Conservation (phyloP, 2,113 vertebrate species). For the Anolis sagrei region DNA sequence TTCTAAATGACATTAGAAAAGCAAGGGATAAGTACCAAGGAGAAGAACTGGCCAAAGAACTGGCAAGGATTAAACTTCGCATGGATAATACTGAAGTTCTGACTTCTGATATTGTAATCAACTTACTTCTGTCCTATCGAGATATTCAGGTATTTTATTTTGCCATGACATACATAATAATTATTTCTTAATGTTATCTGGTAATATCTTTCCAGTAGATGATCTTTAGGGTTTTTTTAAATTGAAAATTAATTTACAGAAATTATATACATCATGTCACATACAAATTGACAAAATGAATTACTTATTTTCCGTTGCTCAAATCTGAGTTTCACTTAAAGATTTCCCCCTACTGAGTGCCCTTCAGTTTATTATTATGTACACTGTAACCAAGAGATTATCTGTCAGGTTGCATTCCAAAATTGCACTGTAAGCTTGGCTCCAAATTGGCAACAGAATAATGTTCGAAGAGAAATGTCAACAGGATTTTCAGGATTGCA, state of each 20-base stretch:
- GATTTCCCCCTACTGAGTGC: neutral
- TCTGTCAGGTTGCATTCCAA: neutral
- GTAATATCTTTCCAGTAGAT: neutral
- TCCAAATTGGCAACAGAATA: neutral
- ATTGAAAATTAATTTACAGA: neutral
- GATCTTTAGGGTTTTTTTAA: neutral
- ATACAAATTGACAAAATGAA: neutral
- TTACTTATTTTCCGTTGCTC: neutral
- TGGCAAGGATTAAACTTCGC: conserved; percentile 91
- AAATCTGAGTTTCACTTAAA: neutral
- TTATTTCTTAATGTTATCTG: neutral
- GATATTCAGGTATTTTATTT: conserved; percentile 89
- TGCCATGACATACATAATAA: neutral
- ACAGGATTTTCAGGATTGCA: neutral
- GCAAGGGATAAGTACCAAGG: conserved; percentile 94
- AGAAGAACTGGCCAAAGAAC: conserved; percentile 90
- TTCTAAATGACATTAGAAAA: conserved; percentile 93
- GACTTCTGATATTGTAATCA: conserved; percentile 93
- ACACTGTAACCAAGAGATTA: neutral
- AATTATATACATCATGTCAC: neutral
- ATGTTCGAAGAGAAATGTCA: neutral
- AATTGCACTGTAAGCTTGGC: neutral
- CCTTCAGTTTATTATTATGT: neutral
- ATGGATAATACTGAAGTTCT: conserved; percentile 93
- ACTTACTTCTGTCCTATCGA: conserved; percentile 94